A percentile compares a stretch with the other conserved stretches of the same genome.
phyloP scores from a whole-genome alignment of 2,797 vertebrate genomes.

The Corythornis leucogaster region DNA sequence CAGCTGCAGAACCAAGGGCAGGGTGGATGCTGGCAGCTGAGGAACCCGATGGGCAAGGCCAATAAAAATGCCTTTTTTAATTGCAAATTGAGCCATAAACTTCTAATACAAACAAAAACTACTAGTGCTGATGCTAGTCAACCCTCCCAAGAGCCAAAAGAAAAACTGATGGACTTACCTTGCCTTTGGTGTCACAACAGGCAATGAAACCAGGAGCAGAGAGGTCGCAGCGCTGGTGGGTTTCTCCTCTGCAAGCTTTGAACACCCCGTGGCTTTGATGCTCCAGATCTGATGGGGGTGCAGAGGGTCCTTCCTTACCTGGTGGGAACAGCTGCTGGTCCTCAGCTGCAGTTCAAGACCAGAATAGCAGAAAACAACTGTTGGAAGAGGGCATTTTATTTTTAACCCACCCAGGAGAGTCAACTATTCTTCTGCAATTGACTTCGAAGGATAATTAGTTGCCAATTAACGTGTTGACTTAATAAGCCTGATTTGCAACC shows the following conservation, averaged over 20 bases:
- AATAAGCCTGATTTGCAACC: not conserved
- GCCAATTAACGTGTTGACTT: not conserved
- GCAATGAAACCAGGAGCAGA: not conserved
- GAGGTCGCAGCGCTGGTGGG: not conserved
- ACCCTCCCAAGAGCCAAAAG: not conserved
- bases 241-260: not conserved
- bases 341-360: not conserved
- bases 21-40: rapidly evolving
- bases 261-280: rapidly evolving
- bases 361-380: not conserved
- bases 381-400: not conserved
- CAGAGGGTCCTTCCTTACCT: not conserved
- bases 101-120: not conserved
- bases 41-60: not conserved
- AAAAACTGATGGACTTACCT: not conserved
- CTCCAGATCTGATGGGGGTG: not conserved
- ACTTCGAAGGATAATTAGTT: not conserved
- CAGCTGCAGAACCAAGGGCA: not conserved
- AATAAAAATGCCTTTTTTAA: not conserved
- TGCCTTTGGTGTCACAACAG: not conserved
- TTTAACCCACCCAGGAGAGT: not conserved
- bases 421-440: not conserved
- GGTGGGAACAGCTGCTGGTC: not conserved
- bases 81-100: not conserved
- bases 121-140: not conserved